Percentiles rank a stretch among this genome's conserved stretches.
Evolutionary conservation across 2,113 vertebrate genomes (phyloP).

Genomic region (Corythoichthys haematopterus): DNA sequence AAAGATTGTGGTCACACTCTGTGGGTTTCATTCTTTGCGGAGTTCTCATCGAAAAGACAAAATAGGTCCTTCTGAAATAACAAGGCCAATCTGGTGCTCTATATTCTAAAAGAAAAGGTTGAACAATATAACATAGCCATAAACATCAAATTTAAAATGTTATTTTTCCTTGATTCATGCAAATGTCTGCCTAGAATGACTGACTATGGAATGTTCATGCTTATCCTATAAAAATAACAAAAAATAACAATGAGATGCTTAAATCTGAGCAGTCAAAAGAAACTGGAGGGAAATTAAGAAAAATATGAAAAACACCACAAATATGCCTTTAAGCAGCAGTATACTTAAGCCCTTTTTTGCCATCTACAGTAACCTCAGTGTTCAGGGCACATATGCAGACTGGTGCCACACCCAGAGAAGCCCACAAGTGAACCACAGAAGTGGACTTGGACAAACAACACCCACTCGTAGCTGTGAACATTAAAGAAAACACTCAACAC

Average conservation of each 20-base stretch:
- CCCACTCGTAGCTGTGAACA: conserved; percentile 15
- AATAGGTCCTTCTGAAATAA: conserved; percentile 32
- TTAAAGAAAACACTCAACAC: conserved; percentile 36
- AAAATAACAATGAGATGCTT: too few relatives aligned
- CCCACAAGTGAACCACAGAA: conserved; percentile 31
- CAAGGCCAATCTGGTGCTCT: conserved; percentile 19
- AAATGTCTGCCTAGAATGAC: too few relatives aligned
- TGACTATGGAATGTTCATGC: too few relatives aligned
- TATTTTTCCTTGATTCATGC: background rate
- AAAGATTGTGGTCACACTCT: conserved; percentile 49
- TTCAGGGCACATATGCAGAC: conserved; percentile 54
- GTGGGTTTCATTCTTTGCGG: conserved; percentile 47
- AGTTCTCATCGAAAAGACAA: conserved; percentile 32
- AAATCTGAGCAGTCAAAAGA: background rate
- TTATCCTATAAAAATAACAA: too few relatives aligned
- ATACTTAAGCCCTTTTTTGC: conserved; percentile 48
- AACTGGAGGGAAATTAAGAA: conserved; percentile 20
- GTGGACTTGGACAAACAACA: conserved; percentile 31
- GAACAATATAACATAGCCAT: conserved; percentile 13
- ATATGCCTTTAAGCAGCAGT: conserved; percentile 19
- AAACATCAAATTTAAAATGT: conserved; percentile 6
- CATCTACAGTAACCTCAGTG: conserved; percentile 42
- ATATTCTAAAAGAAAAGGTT: conserved; percentile 7
- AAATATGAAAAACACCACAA: conserved; percentile 19
- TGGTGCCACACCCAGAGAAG: conserved; percentile 50